Evolutionary conservation across 2,888 invertebrate species (phyloP), one percentile per base, ranked within the genome.

Genomic region (Resseliella maxima): DNA sequence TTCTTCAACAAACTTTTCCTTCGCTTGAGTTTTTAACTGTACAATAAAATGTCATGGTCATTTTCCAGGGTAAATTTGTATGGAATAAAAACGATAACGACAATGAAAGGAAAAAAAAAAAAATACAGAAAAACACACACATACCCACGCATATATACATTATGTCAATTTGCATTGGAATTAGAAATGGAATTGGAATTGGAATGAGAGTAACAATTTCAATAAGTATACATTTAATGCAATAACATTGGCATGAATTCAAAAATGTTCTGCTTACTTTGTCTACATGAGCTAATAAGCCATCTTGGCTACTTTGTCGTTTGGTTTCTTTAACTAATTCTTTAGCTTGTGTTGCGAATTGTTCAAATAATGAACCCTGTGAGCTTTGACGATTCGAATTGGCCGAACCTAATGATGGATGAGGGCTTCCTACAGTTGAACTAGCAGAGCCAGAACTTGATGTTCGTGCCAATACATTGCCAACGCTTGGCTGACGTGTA

Each of bases 251-350:
- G 46, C 8, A 50, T 50, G 18, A 18, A 15, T 50, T 50, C 2
- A n/a, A n/a, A n/a, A n/a, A n/a, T n/a, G n/a, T 18, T 10, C 2
- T 15, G 1, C 88, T 87, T 92, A 97, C 96, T 94, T 97, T 97
- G 89, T 97, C 97, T 93, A 97, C 96, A 88, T 97, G 97, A 0
- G 97, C 96, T 12, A 97, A 92, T 6, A 97, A 89, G 38, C 97
- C 97, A 90, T 97, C 97, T 90, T 97, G 97, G 89, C 97, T 97
- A 90, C 96, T 95, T 90, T 97, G 97, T 0, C 97, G 92, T 0
- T 96, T 96, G 0, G 97, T 96, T 90, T 97, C 97, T 85, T 95
- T 93, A 0, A 97, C 97, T 87, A 97, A 91, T 89, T 97, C 97
- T 90, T 97, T 97, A 18, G 97, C 97, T 89, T 97, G 97, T 0